These are phyloP conservation scores for Henicopernis longicauda DNA, from an alignment of 2,113 vertebrate genomes.

Conservation along the genomic window DNA sequence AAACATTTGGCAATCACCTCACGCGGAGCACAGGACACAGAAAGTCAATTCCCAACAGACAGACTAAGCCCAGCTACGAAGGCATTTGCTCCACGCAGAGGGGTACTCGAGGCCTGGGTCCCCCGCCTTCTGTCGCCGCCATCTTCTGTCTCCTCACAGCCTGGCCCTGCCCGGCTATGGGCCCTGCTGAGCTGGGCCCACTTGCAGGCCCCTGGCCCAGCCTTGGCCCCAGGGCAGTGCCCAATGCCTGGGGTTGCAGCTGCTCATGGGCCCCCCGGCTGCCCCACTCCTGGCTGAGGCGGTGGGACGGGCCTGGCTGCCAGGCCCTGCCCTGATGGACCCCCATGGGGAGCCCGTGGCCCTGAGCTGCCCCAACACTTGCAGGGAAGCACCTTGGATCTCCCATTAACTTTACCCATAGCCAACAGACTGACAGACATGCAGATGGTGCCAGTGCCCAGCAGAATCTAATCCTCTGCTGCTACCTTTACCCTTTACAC, in stretches of 20 bases:
- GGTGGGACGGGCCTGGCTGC: rapidly evolving
- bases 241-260: too few species aligned
- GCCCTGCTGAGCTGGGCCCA: too few species aligned
- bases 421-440: background rate
- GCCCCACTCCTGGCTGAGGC: background rate
- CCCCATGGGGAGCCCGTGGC: rapidly evolving
- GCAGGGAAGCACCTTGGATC: background rate
- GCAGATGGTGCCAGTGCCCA: background rate
- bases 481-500: background rate
- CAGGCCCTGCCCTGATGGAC: background rate
- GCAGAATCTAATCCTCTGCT: background rate
- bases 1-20: background rate
- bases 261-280: background rate
- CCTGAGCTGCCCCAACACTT: rapidly evolving
- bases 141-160: background rate
- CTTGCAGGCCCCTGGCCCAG: rapidly evolving
- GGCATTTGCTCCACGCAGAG: background rate
- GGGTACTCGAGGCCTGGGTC: rapidly evolving
- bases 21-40: too few species aligned
- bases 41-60: background rate
- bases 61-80: background rate
- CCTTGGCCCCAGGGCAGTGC: background rate
- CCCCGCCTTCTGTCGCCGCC: rapidly evolving
- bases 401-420: background rate
- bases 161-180: rapidly evolving